These are phyloP conservation scores for Ferrisia virgata DNA, from an alignment of 2,888 invertebrate genomes.

Conservation along the genomic window DNA sequence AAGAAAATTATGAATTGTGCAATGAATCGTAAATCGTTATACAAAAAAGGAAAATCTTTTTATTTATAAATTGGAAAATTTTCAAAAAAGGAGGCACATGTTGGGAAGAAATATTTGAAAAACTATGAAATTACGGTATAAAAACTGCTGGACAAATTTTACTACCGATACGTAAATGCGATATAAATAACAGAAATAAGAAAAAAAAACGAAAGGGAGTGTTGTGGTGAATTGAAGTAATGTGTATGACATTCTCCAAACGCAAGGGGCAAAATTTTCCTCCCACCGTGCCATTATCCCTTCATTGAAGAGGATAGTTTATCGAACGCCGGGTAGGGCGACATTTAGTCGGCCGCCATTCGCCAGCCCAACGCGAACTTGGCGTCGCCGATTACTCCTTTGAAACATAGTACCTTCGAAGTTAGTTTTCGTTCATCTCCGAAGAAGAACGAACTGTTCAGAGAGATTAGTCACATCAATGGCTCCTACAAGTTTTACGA, in stretches of 20 bases:
- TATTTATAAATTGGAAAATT: not conserved
- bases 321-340: constrained; percentile 43
- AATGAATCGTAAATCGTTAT: not conserved
- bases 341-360: constrained; percentile 45
- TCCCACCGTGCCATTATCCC: not conserved
- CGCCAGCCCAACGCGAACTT: constrained; percentile 26
- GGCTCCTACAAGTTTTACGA: constrained; percentile 32
- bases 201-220: not conserved
- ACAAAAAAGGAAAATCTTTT: not conserved
- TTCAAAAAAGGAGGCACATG: too few species aligned
- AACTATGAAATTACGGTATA: not conserved
- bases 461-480: constrained; percentile 4
- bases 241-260: constrained; percentile 8
- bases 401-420: not conserved
- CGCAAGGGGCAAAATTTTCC: constrained; percentile 37
- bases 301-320: constrained; percentile 33
- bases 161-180: not conserved
- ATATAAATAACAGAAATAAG: not conserved
- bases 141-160: not conserved
- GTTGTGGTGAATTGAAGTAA: not conserved
- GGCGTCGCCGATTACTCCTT: constrained; percentile 33
- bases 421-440: constrained; percentile 25
- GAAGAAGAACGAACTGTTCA: not conserved
- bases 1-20: not conserved
- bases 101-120: not conserved